Percentiles rank a stretch among this genome's conserved stretches.
These are phyloP conservation scores for Phocoena phocoena DNA, from an alignment of 2,113 vertebrate species.

Conservation along the genomic window DNA sequence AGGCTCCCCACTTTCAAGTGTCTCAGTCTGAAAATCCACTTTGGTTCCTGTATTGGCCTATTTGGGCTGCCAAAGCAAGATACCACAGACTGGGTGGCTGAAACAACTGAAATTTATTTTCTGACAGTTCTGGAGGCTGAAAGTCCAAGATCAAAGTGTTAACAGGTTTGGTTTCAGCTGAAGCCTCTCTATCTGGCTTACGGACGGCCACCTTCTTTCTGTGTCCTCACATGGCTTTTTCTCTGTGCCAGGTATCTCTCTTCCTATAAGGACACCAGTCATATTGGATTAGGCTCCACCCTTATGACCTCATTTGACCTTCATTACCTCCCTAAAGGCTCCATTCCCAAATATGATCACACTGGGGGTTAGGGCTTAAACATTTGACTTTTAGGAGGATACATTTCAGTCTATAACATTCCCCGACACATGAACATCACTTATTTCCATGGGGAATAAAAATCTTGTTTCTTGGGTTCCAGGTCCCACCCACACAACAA, in stretches of 20 bases:
- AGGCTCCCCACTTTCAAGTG: not conserved
- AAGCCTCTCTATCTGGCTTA: not conserved
- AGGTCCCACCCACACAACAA: not conserved
- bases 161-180: not conserved
- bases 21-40: not conserved
- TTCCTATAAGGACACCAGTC: not conserved
- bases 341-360: not conserved
- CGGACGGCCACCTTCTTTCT: not conserved
- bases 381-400: not conserved
- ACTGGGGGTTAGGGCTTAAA: not conserved
- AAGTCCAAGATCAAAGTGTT: not conserved
- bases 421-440: not conserved
- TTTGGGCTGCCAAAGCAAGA: not conserved
- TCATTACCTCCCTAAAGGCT: not conserved
- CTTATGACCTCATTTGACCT: not conserved
- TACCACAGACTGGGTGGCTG: not conserved
- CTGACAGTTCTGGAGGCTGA: not conserved
- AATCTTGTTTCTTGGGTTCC: not conserved
- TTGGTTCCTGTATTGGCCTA: not conserved
- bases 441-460: not conserved
- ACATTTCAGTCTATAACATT: not conserved
- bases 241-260: not conserved
- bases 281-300: not conserved
- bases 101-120: not conserved
- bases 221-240: not conserved